A percentile compares a stretch with the other conserved stretches of the same genome.
phyloP scores from a whole-genome alignment of 2,113 vertebrate species.

The Eptatretus burgeri region DNA sequence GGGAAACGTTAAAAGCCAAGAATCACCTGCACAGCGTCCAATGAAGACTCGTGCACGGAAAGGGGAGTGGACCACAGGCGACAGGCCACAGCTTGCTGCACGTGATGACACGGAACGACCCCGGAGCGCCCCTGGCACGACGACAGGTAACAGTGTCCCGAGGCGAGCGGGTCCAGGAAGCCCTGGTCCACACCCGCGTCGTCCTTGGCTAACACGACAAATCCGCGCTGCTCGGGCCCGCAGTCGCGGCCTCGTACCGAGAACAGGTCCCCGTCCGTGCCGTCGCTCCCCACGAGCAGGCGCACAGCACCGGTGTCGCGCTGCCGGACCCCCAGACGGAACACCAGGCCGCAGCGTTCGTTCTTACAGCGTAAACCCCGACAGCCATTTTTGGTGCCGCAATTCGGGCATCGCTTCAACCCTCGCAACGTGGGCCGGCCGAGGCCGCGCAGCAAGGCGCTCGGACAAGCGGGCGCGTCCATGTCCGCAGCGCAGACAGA shows the following conservation, averaged over 20 bases:
- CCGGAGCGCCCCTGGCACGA: slow-evolving; percentile 10
- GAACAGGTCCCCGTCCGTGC: slow-evolving; percentile 28
- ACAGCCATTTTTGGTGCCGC: slow-evolving; percentile 63
- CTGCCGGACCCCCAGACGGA: slow-evolving; percentile 24
- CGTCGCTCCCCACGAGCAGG: slow-evolving; percentile 25
- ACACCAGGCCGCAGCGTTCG: slow-evolving; percentile 43
- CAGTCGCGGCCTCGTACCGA: slow-evolving; percentile 39
- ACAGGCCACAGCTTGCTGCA: slow-evolving; percentile 41
- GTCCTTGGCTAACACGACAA: slow-evolving; percentile 41
- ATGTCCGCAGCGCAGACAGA: background rate
- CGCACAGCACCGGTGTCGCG: slow-evolving; percentile 27
- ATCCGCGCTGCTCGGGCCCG: slow-evolving; percentile 28
- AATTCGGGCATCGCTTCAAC: slow-evolving; percentile 50
- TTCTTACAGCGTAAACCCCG: slow-evolving; percentile 77
- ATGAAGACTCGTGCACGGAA: slow-evolving; percentile 38
- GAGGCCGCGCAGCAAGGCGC: slow-evolving; percentile 45
- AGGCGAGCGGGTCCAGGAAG: slow-evolving; percentile 34
- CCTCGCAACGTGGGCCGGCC: slow-evolving; percentile 55
- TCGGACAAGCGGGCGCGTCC: background rate
- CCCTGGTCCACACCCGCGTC: slow-evolving; percentile 37
- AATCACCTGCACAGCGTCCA: slow-evolving; percentile 25
- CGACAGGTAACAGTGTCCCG: slow-evolving; percentile 43
- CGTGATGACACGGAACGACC: slow-evolving; percentile 38
- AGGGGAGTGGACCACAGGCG: slow-evolving; percentile 30
- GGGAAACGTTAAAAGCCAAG: too few species aligned